These are phyloP conservation scores for Torymus texanus DNA, from an alignment of 2,888 invertebrate genomes.

Conservation along the genomic window DNA sequence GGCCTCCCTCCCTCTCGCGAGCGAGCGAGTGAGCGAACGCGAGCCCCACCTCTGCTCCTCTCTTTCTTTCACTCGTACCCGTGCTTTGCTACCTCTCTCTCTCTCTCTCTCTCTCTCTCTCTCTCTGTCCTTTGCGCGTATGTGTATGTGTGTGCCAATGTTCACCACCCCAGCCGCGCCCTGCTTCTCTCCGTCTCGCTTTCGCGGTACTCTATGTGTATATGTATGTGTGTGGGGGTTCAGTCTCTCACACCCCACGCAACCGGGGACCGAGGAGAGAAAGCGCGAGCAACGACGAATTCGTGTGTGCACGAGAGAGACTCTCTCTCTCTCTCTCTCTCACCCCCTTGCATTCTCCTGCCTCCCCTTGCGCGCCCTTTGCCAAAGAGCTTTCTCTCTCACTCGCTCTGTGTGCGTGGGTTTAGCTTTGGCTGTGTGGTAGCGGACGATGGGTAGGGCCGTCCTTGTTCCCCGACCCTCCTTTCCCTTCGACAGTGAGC, in stretches of 20 bases:
- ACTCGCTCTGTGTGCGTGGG: constrained; percentile 24
- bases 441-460: too few relatives aligned
- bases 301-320: background rate
- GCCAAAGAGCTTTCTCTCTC: background rate
- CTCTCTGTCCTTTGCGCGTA: background rate
- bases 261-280: constrained; percentile 25
- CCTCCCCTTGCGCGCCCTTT: constrained; percentile 30
- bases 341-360: constrained; percentile 42
- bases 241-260: constrained; percentile 38
- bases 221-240: background rate
- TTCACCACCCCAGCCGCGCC: constrained; percentile 51
- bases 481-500: constrained; percentile 39
- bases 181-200: constrained; percentile 15
- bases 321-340: background rate
- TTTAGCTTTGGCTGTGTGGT: too few relatives aligned
- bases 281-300: background rate
- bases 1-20: constrained; percentile 64
- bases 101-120: constrained; percentile 25
- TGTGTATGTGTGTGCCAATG: background rate
- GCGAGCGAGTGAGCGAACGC: constrained; percentile 4
- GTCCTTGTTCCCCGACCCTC: constrained; percentile 46
- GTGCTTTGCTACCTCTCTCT: constrained; percentile 48
- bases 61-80: constrained; percentile 8
- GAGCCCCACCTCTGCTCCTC: constrained; percentile 44
- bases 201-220: too few relatives aligned